A percentile compares a stretch with the other conserved stretches of the same genome.
Evolutionary conservation across 2,888 invertebrate species (phyloP).

Genomic region (Acrocyrtus sp.): DNA sequence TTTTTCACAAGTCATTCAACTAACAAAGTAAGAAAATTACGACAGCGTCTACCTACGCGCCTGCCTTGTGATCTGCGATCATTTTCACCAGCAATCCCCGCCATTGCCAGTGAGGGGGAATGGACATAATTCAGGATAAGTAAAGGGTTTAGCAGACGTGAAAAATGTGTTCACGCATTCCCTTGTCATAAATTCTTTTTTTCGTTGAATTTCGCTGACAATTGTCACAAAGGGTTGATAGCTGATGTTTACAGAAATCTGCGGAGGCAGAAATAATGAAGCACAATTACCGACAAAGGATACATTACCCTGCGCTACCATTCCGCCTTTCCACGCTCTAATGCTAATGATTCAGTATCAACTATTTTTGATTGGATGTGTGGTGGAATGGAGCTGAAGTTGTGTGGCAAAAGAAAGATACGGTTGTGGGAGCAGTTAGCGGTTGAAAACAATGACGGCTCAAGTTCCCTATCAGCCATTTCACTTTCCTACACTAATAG

Average conservation of each 20-base stretch:
- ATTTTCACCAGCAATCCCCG: constrained; percentile 31
- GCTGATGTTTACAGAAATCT: constrained; percentile 38
- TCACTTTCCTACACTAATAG: too few species aligned
- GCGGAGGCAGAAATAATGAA: not conserved
- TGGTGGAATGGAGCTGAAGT: too few species aligned
- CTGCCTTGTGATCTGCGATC: too few species aligned
- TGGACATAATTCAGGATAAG: constrained; percentile 54
- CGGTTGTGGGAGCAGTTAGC: too few species aligned
- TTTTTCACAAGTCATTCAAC: constrained; percentile 43
- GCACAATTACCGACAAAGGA: not conserved
- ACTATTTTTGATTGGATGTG: too few species aligned
- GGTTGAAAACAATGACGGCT: too few species aligned
- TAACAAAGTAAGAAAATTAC: constrained; percentile 20
- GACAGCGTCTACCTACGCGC: too few species aligned
- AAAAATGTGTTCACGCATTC: constrained; percentile 57
- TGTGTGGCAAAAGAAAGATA: too few species aligned
- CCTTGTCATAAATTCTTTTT: constrained; percentile 48
- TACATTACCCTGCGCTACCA: too few species aligned
- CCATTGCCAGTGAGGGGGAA: constrained; percentile 12
- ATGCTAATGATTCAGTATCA: too few species aligned
- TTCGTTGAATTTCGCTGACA: constrained; percentile 40
- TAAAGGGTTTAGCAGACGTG: constrained; percentile 53
- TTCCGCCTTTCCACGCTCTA: too few species aligned
- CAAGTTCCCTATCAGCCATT: too few species aligned
- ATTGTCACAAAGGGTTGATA: constrained; percentile 33